phyloP scores from a whole-genome alignment of 37 sponge, comb jelly and placozoan genomes.

The Axinella damicornis region DNA sequence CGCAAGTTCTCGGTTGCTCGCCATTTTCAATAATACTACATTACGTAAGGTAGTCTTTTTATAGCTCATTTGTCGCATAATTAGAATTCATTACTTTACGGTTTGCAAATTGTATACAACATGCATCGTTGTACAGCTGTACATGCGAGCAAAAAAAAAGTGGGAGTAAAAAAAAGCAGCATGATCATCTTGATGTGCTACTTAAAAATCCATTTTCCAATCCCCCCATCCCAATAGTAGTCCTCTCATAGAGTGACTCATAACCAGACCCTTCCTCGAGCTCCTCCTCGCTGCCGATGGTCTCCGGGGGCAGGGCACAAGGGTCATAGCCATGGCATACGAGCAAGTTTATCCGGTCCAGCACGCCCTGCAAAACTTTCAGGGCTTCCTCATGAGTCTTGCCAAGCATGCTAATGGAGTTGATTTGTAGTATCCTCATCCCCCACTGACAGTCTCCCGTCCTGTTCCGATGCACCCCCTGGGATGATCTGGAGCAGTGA shows the following conservation, averaged over 20 bases:
- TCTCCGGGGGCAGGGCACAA: not conserved
- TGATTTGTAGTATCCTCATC: constrained; percentile 72
- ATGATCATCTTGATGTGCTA: no score
- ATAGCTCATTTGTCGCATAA: no score
- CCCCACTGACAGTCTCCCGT: constrained; percentile 72
- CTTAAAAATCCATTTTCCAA: no score
- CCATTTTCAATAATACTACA: constrained; percentile 3
- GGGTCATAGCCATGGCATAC: constrained; percentile 77
- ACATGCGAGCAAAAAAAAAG: no score
- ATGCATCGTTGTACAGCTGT: no score
- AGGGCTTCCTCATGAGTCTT: constrained; percentile 69
- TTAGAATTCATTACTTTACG: no score
- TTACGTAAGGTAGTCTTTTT: no score
- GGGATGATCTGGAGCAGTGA: constrained; percentile 49
- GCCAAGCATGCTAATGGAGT: constrained; percentile 70
- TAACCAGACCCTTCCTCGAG: not conserved
- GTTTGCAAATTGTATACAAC: no score
- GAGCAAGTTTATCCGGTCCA: constrained; percentile 71
- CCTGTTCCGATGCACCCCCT: constrained; percentile 67
- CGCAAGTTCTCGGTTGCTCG: constrained; percentile 35
- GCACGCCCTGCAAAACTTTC: constrained; percentile 54
- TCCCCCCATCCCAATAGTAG: no score
- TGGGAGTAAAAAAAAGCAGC: no score
- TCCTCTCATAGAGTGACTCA: not conserved
- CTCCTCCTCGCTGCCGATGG: not conserved